phyloP scores from a whole-genome alignment of 1,140 invertebrate species.

The Aphidius gifuensis region DNA sequence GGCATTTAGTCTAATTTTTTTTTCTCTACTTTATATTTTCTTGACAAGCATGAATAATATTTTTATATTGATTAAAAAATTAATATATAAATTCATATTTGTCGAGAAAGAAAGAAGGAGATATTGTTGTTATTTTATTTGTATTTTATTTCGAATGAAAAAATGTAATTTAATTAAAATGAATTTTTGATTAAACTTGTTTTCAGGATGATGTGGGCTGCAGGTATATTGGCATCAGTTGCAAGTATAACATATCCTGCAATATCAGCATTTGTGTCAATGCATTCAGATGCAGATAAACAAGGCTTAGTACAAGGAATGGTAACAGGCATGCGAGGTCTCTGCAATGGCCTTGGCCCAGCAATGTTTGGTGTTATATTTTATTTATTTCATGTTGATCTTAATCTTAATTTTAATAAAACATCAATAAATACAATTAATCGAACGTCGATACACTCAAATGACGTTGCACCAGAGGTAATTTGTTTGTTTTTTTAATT shows the following conservation, averaged over 20 bases:
- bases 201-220: conserved; percentile 97
- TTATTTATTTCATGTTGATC: conserved; percentile 96
- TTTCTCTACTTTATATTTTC: not conserved
- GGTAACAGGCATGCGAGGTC: conserved; percentile 92
- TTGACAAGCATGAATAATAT: not conserved
- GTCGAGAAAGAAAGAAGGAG: not conserved
- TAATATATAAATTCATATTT: too few species aligned
- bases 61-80: conserved; percentile 2
- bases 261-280: conserved; percentile 98
- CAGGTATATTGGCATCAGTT: conserved; percentile 91
- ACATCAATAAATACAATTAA: conserved; percentile 24
- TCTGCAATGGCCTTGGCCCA: conserved; percentile 81
- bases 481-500: not conserved
- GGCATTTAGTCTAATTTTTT: not conserved
- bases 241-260: conserved; percentile 97
- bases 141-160: not conserved
- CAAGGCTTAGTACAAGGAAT: conserved; percentile 98
- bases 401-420: conserved; percentile 59
- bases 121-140: not conserved
- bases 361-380: conserved; percentile 96
- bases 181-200: not conserved
- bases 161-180: not conserved
- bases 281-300: conserved; percentile 93
- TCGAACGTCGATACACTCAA: conserved; percentile 50
- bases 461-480: conserved; percentile 56